Base-by-base conservation (phyloP, 2,888 invertebrate species). In the Athalia circularis region DNA sequence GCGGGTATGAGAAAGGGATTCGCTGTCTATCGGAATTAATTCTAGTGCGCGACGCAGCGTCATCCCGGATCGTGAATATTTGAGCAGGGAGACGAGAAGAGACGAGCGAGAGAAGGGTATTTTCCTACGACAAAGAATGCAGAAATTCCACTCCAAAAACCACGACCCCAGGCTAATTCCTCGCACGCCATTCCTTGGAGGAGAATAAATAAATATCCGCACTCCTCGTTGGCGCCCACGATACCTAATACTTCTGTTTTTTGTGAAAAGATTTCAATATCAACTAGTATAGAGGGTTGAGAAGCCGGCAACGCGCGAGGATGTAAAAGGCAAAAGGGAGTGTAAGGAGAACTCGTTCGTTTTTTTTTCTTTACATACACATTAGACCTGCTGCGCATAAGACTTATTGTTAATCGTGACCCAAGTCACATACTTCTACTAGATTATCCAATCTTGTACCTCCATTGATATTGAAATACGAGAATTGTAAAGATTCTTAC, bases 1-100 rank as follows among this genome's bases (percentile, higher is more conserved):
- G 72, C n/a, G 45, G 54, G 54, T 54, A n/a, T 29, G 54, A 5
- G 9, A 9, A 54, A 72, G 65, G 67, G 65, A 65, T 67, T 62
- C 48, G 68, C 70, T 70, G 77, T 77, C 68, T 59, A 59, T 77
- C 61, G 77, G 43, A 72, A 77, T 77, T 77, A 77, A 77, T 77
- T 77, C 64, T 70, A 43, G 43, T 77, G 72, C 9, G 72, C 47
- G 45, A 72, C 72, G 52, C 45, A 9, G 72, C 59, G 45, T 59
- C 59, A 45, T 15, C 59, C 59, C 47, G 72, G 72, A 72, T 72
- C 59, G 47, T 72, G 72, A 72, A 72, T 72, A 59, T 59, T 72
- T 59, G 75, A 50, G 50, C 48, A 50, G 29, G 29, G 62, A 74
- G 5, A 13, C 47, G 11, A 15, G 62, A 48, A n/a, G 15, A 62